A percentile compares a stretch with the other conserved stretches of the same genome.
Conservation (phyloP, 2,888 invertebrate genomes). For the Lathronympha strigana region DNA sequence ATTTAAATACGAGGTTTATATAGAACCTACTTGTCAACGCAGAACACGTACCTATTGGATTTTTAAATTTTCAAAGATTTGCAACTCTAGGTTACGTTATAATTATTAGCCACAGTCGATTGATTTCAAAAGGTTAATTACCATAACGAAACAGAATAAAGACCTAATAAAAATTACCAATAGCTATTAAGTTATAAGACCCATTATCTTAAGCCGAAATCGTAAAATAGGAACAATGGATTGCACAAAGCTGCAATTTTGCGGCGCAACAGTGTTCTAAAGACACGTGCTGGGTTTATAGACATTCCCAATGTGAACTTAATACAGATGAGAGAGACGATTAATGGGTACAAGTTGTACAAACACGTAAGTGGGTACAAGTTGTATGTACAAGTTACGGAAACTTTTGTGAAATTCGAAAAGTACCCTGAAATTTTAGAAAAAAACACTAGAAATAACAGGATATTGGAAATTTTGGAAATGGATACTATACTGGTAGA, state of each 20-base stretch:
- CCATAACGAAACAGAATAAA: not conserved
- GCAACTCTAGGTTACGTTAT: not conserved
- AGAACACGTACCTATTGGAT: no score
- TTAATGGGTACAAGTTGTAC: no score
- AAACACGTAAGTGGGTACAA: no score
- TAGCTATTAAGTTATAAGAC: constrained; percentile 17
- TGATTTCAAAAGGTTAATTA: not conserved
- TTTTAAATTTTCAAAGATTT: not conserved
- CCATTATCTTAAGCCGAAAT: constrained; percentile 25
- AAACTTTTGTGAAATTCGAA: no score
- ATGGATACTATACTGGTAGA: no score
- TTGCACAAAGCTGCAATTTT: constrained; percentile 32
- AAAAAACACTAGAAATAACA: no score
- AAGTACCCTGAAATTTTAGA: no score
- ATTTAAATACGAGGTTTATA: no score
- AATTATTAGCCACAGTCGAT: no score
- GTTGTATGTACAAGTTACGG: no score
- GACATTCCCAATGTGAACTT: not conserved
- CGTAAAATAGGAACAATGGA: constrained; percentile 37
- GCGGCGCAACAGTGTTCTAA: constrained; percentile 18
- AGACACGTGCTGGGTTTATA: constrained; percentile 27
- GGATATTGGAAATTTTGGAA: no score
- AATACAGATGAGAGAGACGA: not conserved
- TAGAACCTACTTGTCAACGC: no score
- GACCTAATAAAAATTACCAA: constrained; percentile 22